phyloP scores from a whole-genome alignment of 2,888 invertebrate species.

The Strigamia maritima region DNA sequence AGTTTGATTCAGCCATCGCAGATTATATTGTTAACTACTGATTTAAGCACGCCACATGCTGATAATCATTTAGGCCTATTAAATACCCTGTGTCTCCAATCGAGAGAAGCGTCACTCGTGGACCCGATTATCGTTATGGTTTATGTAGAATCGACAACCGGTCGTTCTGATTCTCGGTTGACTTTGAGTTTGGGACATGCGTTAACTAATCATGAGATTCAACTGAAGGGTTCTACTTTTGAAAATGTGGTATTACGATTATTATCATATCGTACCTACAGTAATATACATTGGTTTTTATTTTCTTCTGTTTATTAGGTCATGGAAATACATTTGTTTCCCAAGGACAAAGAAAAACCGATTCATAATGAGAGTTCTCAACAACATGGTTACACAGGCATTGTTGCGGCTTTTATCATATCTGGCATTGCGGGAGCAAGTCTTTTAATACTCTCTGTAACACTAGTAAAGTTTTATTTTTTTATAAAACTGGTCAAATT shows the following conservation, averaged over 20 bases:
- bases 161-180: neutral
- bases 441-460: neutral
- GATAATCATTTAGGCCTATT: neutral
- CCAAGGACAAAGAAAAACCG: neutral
- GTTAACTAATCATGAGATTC: neutral
- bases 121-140: neutral
- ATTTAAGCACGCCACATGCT: neutral
- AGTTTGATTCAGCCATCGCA: neutral
- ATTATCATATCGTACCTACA: too few relatives aligned
- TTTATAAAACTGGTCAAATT: too few relatives aligned
- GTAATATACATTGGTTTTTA: neutral
- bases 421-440: neutral
- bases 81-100: neutral
- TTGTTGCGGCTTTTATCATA: neutral
- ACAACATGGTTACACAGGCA: too few relatives aligned
- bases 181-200: neutral
- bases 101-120: neutral
- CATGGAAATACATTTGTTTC: neutral
- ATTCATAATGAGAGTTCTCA: too few relatives aligned
- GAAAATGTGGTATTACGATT: neutral
- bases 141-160: neutral
- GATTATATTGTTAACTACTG: neutral
- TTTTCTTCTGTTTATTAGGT: neutral
- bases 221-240: neutral
- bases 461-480: too few relatives aligned